These are phyloP conservation scores for Chinchilla lanigera DNA, from an alignment of 2,113 vertebrate species.

Conservation along the genomic window DNA sequence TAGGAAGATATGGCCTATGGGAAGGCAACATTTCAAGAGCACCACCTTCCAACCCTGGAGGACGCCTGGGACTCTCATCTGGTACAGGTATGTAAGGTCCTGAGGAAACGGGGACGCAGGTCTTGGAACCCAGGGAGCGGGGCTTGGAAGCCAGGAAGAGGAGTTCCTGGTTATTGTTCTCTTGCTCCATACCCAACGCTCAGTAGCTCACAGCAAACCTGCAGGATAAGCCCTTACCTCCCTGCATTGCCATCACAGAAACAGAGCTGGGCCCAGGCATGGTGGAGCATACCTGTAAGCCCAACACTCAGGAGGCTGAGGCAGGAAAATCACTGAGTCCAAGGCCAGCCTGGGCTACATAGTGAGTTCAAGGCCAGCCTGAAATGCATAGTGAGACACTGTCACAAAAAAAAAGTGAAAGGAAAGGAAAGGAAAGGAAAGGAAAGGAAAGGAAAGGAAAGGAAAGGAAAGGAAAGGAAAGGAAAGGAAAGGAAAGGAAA, in stretches of 20 bases:
- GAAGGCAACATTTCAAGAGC: not conserved
- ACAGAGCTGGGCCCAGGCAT: not conserved
- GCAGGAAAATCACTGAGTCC: not conserved
- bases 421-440: too few relatives aligned
- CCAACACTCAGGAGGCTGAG: not conserved
- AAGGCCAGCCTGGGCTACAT: not conserved
- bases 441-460: too few relatives aligned
- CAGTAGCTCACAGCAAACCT: not conserved
- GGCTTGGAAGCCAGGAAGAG: not conserved
- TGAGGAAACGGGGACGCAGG: not conserved
- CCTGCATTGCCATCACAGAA: not conserved
- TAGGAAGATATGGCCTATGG: not conserved
- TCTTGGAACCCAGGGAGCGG: not conserved
- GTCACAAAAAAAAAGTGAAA: too few relatives aligned
- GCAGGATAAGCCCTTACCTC: not conserved
- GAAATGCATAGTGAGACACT: too few relatives aligned
- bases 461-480: too few relatives aligned
- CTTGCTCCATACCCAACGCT: not conserved
- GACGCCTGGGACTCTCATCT: not conserved
- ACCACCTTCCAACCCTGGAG: not conserved
- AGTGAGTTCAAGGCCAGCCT: too few relatives aligned
- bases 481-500: too few relatives aligned
- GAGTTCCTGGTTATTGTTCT: not conserved
- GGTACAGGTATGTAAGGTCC: not conserved
- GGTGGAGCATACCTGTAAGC: not conserved